Evolutionary conservation across 1,140 invertebrate genomes (phyloP).

Genomic region (Phortica variegata): DNA sequence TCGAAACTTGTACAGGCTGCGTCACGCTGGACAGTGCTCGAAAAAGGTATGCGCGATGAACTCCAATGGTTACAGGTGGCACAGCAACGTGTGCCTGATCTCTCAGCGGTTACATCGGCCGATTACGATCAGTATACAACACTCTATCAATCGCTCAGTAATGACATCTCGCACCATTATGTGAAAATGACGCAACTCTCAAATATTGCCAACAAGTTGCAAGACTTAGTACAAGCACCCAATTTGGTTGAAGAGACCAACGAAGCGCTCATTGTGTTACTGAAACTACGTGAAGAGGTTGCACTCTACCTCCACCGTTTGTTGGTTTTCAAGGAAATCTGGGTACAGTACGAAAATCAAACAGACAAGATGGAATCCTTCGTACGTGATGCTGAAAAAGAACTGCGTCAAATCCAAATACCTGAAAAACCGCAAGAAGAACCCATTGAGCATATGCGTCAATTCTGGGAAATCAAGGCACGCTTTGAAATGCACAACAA

Average conservation of each 20-base stretch:
- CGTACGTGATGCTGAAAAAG: constrained; percentile 70
- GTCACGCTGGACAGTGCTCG: constrained; percentile 76
- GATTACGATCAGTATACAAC: constrained; percentile 84
- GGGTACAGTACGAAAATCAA: constrained; percentile 70
- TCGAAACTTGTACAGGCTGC: constrained; percentile 80
- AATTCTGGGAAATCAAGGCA: constrained; percentile 86
- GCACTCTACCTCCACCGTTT: constrained; percentile 69
- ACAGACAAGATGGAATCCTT: constrained; percentile 73
- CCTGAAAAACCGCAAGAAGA: constrained; percentile 60
- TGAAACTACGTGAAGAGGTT: constrained; percentile 72
- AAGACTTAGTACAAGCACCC: constrained; percentile 71
- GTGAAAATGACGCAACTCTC: constrained; percentile 72
- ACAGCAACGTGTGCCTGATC: constrained; percentile 75
- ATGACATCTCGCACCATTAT: constrained; percentile 76
- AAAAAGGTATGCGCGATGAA: constrained; percentile 80
- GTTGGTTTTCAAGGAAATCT: constrained; percentile 73
- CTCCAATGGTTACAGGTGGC: constrained; percentile 77
- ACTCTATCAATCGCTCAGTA: constrained; percentile 74
- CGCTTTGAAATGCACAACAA: constrained; percentile 84
- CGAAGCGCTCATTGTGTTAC: constrained; percentile 67
- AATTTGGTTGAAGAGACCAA: constrained; percentile 71
- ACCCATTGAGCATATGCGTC: constrained; percentile 69
- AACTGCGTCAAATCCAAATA: constrained; percentile 61
- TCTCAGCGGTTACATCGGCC: constrained; percentile 73
- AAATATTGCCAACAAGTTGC: constrained; percentile 71